Evolutionary conservation across 2,797 vertebrate species (phyloP), one percentile per base, ranked within the genome.

Genomic region (Cyclopterus lumpus): DNA sequence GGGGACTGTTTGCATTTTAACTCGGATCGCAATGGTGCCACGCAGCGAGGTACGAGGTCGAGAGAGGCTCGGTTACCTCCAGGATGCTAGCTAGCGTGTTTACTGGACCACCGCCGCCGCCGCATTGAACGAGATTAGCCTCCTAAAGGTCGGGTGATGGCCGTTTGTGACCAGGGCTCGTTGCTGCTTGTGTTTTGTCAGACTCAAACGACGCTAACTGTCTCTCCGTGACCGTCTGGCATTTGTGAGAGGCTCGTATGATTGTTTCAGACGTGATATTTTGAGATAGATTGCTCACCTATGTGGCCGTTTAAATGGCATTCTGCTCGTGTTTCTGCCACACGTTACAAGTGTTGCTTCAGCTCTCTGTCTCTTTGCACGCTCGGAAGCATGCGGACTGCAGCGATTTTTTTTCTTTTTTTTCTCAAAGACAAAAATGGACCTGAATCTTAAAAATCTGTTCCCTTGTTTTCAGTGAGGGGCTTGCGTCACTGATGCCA

Each of bases 401-500:
- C 40, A 51, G 46, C 22, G 49, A 26, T 44, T 54, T 54, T 11
- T 48, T 4, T 46, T 18, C 16, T 46, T 5, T 44, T 18, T 46
- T 46, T 18, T 24, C 26, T 44, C 38, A 24, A 22, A 44, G 14
- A 44, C 26, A n/a, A 10, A 68, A 66, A 30, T 7, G 3, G 28
- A 53, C 8, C 12, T 46, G 28, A 53, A 24, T 42, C 44, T 63
- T 48, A n/a, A 71, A 34, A 73, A 61, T 44, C 14, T 67, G 30
- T 70, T 60, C 14, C 8, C 22, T 79, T 40, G 66, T 83, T 26
- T 87, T 8, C 72, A 93, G 94, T 87, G 86, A 89, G 75, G 80
- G 73, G 63, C 75, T 86, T 75, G 75, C 67, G 80, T 87, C 88
- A 83, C 94, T 92, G 91, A 94, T 95, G 95, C 91, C 92, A 91